A percentile compares a stretch with the other conserved stretches of the same genome.
These are phyloP conservation scores for Mizuhopecten yessoensis DNA, from an alignment of 1,140 invertebrate genomes.

Conservation along the genomic window DNA sequence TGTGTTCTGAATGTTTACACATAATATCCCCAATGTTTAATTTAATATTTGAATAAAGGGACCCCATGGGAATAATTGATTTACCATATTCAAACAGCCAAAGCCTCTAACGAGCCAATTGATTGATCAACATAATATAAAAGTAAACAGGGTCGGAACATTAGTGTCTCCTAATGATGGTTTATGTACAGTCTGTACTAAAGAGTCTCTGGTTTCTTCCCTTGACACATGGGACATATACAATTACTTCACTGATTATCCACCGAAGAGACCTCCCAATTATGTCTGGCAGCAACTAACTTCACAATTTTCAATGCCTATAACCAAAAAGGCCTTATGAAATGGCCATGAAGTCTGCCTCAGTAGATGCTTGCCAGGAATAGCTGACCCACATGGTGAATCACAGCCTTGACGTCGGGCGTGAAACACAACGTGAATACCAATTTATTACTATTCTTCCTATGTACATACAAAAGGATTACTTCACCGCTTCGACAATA, in stretches of 20 bases:
- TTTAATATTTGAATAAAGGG: not conserved
- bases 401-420: not conserved
- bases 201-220: not conserved
- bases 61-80: too few relatives aligned
- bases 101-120: not conserved
- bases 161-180: not conserved
- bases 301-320: not conserved
- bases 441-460: not conserved
- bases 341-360: conserved; percentile 1
- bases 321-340: not conserved
- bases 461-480: not conserved
- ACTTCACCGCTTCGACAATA: not conserved
- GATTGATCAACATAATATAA: not conserved
- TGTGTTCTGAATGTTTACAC: not conserved
- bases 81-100: too few relatives aligned
- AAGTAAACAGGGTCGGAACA: not conserved
- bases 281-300: not conserved
- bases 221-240: not conserved
- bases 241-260: not conserved
- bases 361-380: not conserved
- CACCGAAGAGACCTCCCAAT: not conserved
- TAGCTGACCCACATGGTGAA: not conserved
- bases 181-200: not conserved
- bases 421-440: not conserved
- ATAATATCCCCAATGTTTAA: not conserved